These are phyloP conservation scores for Tetragonula carbonaria DNA, from an alignment of 2,888 invertebrate species.

Conservation along the genomic window DNA sequence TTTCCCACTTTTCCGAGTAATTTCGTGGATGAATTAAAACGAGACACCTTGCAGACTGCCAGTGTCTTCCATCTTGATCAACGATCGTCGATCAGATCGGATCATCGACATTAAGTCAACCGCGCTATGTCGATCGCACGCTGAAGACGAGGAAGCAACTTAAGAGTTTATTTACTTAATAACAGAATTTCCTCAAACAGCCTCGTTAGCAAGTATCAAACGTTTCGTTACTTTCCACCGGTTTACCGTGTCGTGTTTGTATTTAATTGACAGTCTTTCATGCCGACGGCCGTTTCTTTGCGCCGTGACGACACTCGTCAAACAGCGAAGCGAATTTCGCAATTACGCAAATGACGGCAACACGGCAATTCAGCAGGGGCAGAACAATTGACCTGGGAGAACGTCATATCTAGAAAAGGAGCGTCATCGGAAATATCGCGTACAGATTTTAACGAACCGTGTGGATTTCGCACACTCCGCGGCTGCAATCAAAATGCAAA, in stretches of 20 bases:
- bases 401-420: conserved; percentile 73
- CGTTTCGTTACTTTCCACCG: conserved; percentile 1
- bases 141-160: background rate
- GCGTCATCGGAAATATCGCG: conserved; percentile 64
- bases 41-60: too few relatives aligned
- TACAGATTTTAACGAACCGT: conserved; percentile 37
- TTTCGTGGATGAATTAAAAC: too few relatives aligned
- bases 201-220: background rate
- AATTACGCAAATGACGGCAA: conserved; percentile 69
- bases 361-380: conserved; percentile 56
- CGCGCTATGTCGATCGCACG: background rate
- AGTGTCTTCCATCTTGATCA: too few relatives aligned
- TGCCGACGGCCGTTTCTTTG: conserved; percentile 6
- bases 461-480: background rate
- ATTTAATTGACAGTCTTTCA: conserved; percentile 1
- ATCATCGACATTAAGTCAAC: background rate
- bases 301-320: conserved; percentile 56
- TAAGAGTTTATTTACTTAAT: background rate
- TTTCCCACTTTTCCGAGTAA: too few relatives aligned
- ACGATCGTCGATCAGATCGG: too few relatives aligned
- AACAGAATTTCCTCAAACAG: background rate
- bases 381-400: conserved; percentile 69
- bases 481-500: background rate
- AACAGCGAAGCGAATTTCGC: conserved; percentile 49
- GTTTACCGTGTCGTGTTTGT: conserved; percentile 2